Percentiles rank a stretch among this genome's conserved stretches.
Evolutionary conservation across 2,888 invertebrate species (phyloP).

Genomic region (Drosophila anomelani): DNA sequence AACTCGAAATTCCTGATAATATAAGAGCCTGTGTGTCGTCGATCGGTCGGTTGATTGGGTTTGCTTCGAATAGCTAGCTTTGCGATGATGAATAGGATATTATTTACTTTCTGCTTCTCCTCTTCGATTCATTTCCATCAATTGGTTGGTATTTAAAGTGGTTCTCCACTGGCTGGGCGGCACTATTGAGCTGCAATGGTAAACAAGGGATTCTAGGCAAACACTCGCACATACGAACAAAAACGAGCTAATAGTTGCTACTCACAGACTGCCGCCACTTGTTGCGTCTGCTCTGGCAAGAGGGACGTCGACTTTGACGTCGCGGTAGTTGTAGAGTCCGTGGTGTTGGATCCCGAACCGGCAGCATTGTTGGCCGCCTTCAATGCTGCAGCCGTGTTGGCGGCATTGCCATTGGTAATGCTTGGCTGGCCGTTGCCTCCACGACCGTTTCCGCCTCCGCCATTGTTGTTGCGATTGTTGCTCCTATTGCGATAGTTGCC

Average conservation of each 20-base stretch:
- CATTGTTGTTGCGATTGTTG: slow-evolving; percentile 77
- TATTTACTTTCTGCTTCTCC: slow-evolving; percentile 51
- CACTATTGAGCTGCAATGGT: slow-evolving; percentile 82
- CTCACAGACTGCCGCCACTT: slow-evolving; percentile 80
- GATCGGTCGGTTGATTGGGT: slow-evolving; percentile 67
- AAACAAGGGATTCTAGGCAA: slow-evolving; percentile 17
- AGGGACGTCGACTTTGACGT: slow-evolving; percentile 73
- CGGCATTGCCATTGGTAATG: slow-evolving; percentile 73
- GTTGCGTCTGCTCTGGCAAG: slow-evolving; percentile 77
- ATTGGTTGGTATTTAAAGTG: slow-evolving; percentile 58
- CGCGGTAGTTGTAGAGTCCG: slow-evolving; percentile 55
- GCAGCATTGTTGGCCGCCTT: slow-evolving; percentile 73
- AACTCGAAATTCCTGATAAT: slow-evolving; percentile 71
- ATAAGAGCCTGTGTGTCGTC: slow-evolving; percentile 72
- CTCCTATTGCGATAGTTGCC: slow-evolving; percentile 81
- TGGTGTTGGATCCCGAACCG: slow-evolving; percentile 48
- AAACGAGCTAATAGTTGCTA: slow-evolving; percentile 7
- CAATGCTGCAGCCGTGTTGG: slow-evolving; percentile 66
- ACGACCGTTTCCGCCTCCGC: slow-evolving; percentile 54
- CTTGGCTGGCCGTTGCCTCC: slow-evolving; percentile 55
- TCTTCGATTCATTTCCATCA: slow-evolving; percentile 43
- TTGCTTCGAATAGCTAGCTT: slow-evolving; percentile 41
- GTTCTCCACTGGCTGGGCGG: slow-evolving; percentile 59
- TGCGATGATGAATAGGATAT: slow-evolving; percentile 74
- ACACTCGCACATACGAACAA: background rate